Percentiles rank a stretch among this genome's conserved stretches.
These are phyloP conservation scores for Scaptomyza montana DNA, from an alignment of 1,140 invertebrate genomes.

Conservation along the genomic window DNA sequence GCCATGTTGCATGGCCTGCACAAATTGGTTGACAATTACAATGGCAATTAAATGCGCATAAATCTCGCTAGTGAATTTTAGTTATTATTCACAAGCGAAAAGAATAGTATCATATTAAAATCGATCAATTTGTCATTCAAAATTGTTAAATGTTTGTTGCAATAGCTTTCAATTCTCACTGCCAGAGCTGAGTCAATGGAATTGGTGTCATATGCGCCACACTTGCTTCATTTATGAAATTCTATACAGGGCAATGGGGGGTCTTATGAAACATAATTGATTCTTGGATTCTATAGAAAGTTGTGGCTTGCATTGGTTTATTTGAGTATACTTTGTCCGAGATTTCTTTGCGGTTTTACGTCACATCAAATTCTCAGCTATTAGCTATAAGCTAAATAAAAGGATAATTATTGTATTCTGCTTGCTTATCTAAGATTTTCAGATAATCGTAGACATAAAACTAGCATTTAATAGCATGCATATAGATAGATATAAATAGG, in stretches of 20 bases:
- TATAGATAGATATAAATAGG: too few relatives aligned
- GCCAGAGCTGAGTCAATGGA: conserved; percentile 15
- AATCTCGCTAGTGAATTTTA: conserved; percentile 68
- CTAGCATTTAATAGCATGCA: too few relatives aligned
- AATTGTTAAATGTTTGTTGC: conserved; percentile 27
- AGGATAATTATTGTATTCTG: neutral
- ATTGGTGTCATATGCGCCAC: conserved; percentile 25
- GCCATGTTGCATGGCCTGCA: conserved; percentile 47
- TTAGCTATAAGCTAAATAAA: too few relatives aligned
- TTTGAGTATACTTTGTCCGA: too few relatives aligned
- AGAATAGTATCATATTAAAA: too few relatives aligned
- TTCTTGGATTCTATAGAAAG: neutral
- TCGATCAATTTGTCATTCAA: too few relatives aligned
- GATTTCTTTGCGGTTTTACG: neutral
- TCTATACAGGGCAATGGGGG: conserved; percentile 1
- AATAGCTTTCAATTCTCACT: conserved; percentile 13
- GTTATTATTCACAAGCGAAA: neutral
- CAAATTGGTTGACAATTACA: conserved; percentile 67
- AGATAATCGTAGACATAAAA: neutral
- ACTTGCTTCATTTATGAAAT: conserved; percentile 22
- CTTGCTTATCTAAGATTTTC: neutral
- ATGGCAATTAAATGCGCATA: conserved; percentile 68
- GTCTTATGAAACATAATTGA: conserved; percentile 7
- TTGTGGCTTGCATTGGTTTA: neutral
- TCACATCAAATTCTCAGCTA: neutral